Evolutionary conservation across 2,113 vertebrate species (phyloP).

Genomic region (Saguinus midas): DNA sequence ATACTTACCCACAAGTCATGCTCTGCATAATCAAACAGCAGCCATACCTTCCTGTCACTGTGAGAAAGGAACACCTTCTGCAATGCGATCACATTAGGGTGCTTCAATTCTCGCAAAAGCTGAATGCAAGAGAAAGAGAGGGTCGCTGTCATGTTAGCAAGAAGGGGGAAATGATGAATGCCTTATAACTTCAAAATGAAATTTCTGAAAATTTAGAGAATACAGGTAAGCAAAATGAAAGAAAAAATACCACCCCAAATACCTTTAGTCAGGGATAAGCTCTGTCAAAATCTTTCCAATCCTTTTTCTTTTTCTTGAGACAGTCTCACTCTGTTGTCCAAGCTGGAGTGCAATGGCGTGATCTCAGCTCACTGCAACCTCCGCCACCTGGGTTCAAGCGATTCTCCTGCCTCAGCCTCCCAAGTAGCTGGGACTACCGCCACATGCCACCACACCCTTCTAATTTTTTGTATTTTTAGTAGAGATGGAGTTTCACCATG

Average conservation of each 20-base stretch:
- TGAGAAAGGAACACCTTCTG: slow-evolving; percentile 96
- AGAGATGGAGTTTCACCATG: no score
- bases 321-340: no score
- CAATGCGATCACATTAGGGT: slow-evolving; percentile 92
- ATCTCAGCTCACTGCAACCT: no score
- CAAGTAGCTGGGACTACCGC: no score
- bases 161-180: background rate
- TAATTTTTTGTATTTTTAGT: no score
- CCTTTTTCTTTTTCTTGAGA: background rate
- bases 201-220: slow-evolving; percentile 17
- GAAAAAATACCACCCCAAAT: background rate
- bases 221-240: background rate
- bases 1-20: slow-evolving; percentile 93
- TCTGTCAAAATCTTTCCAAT: background rate
- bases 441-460: no score
- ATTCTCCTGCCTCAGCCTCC: no score
- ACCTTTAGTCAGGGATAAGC: background rate
- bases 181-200: background rate
- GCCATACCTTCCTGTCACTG: slow-evolving; percentile 94
- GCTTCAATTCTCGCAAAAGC: slow-evolving; percentile 94
- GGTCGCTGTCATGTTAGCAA: background rate
- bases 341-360: no score
- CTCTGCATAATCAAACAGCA: slow-evolving; percentile 94
- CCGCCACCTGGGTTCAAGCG: no score
- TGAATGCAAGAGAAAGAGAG: slow-evolving; percentile 77